phyloP scores from a whole-genome alignment of 2,888 invertebrate genomes.

The Lasioglossum zephyrum region DNA sequence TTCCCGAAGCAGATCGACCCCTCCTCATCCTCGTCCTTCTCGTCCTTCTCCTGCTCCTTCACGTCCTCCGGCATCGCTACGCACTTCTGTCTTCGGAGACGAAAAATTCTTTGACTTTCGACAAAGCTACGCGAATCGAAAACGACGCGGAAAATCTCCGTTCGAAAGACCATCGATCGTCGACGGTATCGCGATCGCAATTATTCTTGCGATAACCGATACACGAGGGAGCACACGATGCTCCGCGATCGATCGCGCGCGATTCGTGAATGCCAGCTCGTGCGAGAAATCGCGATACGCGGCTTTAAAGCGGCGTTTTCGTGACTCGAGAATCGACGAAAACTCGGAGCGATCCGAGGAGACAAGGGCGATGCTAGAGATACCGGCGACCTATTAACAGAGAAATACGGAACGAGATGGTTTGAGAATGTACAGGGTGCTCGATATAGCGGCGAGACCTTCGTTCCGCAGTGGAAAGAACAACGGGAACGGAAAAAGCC shows the following conservation, averaged over 20 bases:
- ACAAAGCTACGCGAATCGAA: constrained; percentile 28
- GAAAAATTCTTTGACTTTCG: constrained; percentile 68
- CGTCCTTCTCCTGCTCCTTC: constrained; percentile 16
- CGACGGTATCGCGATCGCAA: constrained; percentile 9
- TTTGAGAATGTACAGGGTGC: neutral
- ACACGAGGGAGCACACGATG: neutral
- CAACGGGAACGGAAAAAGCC: constrained; percentile 38
- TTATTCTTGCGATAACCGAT: neutral
- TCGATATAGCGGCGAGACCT: constrained; percentile 1
- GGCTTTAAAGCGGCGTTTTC: neutral
- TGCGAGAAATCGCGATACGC: neutral
- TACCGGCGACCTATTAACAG: neutral
- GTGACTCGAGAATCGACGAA: constrained; percentile 1
- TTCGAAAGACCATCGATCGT: neutral
- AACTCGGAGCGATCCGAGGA: neutral
- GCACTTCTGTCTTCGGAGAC: constrained; percentile 51
- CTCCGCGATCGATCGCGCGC: neutral
- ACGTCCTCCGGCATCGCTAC: constrained; percentile 1
- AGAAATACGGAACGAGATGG: neutral
- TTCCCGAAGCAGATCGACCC: constrained; percentile 65
- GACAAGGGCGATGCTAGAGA: neutral
- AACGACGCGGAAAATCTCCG: constrained; percentile 30
- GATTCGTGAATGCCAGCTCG: neutral
- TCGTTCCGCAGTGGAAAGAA: constrained; percentile 29
- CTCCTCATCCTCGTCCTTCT: constrained; percentile 39